phyloP scores from a whole-genome alignment of 1,140 invertebrate genomes.

The Drosophila athabasca region DNA sequence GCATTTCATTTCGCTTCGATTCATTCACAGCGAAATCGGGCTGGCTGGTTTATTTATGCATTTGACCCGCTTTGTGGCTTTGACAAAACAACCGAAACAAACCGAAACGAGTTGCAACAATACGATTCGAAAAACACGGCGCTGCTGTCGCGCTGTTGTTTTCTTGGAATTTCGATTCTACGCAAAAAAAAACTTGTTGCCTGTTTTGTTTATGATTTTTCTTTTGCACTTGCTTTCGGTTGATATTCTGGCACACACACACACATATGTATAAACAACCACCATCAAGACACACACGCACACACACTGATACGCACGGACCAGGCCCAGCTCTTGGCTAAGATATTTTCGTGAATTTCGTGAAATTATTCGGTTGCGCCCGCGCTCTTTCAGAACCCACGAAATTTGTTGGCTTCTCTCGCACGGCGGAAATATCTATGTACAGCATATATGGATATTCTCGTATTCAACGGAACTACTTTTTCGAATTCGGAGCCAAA shows the following conservation, averaged over 20 bases:
- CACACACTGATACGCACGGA: conserved; percentile 8
- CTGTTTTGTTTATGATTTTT: conserved; percentile 63
- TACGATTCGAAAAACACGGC: conserved; percentile 32
- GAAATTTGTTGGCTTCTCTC: conserved; percentile 38
- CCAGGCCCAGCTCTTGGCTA: conserved; percentile 33
- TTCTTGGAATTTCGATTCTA: conserved; percentile 74
- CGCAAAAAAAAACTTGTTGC: conserved; percentile 72
- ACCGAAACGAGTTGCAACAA: conserved; percentile 61
- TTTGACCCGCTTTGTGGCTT: conserved; percentile 74
- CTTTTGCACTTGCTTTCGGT: conserved; percentile 66
- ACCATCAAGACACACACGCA: not conserved
- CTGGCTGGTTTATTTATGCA: conserved; percentile 64
- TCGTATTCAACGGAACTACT: no score
- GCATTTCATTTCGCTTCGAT: conserved; percentile 52
- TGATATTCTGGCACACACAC: conserved; percentile 44
- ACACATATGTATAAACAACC: conserved; percentile 1
- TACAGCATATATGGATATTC: not conserved
- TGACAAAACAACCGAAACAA: conserved; percentile 34
- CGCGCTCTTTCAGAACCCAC: conserved; percentile 67
- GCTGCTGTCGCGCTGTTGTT: conserved; percentile 38
- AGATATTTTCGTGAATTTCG: conserved; percentile 53
- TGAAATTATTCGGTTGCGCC: conserved; percentile 61
- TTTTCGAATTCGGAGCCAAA: no score
- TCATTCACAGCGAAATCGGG: conserved; percentile 40
- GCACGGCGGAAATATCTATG: not conserved